These are phyloP conservation scores for pig (Sus scrofa) DNA, from an alignment of 2,113 vertebrate species.

Conservation along the genomic window T2T-Sscrofa CM000825.6:38851001-38851500, in stretches of 20 bases:
- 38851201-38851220: not conserved
- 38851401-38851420: not conserved
- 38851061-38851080: not conserved
- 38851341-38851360: not conserved
- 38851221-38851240: not conserved
- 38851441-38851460: not conserved
- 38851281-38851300: not conserved
- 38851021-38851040: not conserved
- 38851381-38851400: not conserved
- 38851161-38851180: not conserved
- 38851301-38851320: not conserved
- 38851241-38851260: not conserved
- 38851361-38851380: not conserved
- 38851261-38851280: not conserved
- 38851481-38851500: not conserved
- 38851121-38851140: not conserved
- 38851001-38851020: slow-evolving; percentile 24
- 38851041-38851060: not conserved
- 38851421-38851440: not conserved
- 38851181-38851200: not conserved
- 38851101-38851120: not conserved
- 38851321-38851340: not conserved
- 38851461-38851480: not conserved
- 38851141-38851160: not conserved
- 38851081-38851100: not conserved